Base-by-base conservation (phyloP, 1,140 invertebrate genomes). In the Venustaconcha ellipsiformis region DNA sequence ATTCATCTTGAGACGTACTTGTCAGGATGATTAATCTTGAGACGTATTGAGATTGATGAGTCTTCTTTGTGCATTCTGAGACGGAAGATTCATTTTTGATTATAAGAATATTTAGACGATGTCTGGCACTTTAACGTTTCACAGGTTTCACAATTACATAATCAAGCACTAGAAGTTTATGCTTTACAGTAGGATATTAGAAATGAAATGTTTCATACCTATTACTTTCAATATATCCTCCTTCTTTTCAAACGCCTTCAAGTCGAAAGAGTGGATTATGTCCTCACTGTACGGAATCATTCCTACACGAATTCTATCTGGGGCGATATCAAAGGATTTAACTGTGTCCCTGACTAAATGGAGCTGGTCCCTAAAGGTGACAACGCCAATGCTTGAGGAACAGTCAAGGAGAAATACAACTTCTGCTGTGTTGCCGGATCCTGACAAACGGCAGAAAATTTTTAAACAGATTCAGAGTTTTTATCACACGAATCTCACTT, bases 361-460 rank as follows among this genome's bases (percentile, higher is more conserved):
- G n/a, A 80, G 79, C 76, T 80, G 72, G 59, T 78, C 57, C 14
- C 76, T 67, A 69, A 87, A 87, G 23, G 78, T 77, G 18, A 80
- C 63, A 14, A 69, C 70, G 2, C 80, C 82, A 30, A 82, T 67
- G 67, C 81, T 84, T 14, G 76, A 78, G 1, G 85, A 87, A 62
- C 81, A 85, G 63, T 87, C 84, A 48, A 87, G 70, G 2, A 84
- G 69, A 80, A 87, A 85, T 0, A 83, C 78, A 5, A 87, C 72
- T 72, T 87, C 85, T 4, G 82, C 84, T 55, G 80, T 82, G 23
- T 82, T 79, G 13, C 78, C 77, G n/a, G 76, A 69, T 30, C 80
- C 84, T 85, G 66, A 1, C 56, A 56, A n/a, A 37, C 0, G 20
- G 37, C n/a, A 56, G 13, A 63, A 67, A 68, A 1, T 60, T 48